Base-by-base conservation (phyloP, 2,113 vertebrate species). In the Aegithalos caudatus region DNA sequence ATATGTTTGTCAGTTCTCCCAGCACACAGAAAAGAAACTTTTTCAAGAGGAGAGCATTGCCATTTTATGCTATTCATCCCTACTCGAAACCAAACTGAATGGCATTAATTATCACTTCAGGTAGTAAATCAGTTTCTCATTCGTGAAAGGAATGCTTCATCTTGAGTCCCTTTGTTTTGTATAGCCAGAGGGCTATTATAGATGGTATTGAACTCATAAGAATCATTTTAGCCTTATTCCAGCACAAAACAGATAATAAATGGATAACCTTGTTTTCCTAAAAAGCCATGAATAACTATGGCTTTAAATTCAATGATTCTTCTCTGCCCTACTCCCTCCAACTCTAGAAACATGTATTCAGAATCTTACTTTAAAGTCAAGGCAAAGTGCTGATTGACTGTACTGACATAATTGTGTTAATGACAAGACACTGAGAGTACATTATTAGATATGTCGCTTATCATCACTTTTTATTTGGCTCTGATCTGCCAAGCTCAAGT, bases 361-460 rank as follows among this genome's bases (percentile, higher is more conserved):
- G 69, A 97, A 73, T 94, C 94, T 25, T 82, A 72, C 91, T 97
- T 97, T 96, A 97, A 97, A 98, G 97, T 98, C 97, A 98, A 97
- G 97, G 96, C 95, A 96, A 96, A 82, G 96, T 96, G 97, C 96
- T 97, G 98, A 98, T 98, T 97, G 98, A 98, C 95, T 97, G 92
- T 96, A 91, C 95, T 97, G 97, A 97, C 98, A 97, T 98, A 98
- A 98, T 98, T 98, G 96, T 98, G 97, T 95, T 98, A 98, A 98
- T 98, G 97, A 97, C 97, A 98, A 97, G 97, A 98, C 93, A 84
- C 60, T 94, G 86, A 86, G 93, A 91, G 85, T 97, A 84, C 93
- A 88, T 97, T 97, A 97, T 97, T 96, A 95, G 97, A 88, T 98
- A 95, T 94, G 97, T 97, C 29, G 22, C 97, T 98, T 98, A 98